phyloP scores from a whole-genome alignment of 2,113 vertebrate genomes.

The Aegithalos caudatus region DNA sequence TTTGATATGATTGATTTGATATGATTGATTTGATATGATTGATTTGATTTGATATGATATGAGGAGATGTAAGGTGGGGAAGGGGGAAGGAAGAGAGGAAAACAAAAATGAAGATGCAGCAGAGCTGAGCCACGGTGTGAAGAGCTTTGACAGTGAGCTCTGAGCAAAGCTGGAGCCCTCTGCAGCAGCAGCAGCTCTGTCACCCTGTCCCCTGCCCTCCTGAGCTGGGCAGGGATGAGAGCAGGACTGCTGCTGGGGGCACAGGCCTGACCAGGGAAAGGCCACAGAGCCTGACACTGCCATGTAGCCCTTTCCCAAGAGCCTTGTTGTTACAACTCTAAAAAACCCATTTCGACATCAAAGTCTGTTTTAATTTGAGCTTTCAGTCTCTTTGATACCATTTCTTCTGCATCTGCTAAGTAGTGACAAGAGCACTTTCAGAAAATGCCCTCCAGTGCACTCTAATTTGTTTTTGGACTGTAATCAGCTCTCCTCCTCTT shows the following conservation, averaged over 20 bases:
- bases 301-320: not conserved
- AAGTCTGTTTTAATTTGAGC: conserved; percentile 4
- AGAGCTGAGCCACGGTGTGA: not conserved
- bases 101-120: not conserved
- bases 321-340: not conserved
- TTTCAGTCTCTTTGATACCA: not conserved
- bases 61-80: not conserved
- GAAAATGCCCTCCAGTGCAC: not conserved
- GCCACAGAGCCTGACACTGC: not conserved
- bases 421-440: not conserved
- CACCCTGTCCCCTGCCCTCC: not conserved
- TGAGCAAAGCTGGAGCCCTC: not conserved
- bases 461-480: not conserved
- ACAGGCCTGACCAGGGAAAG: fast-evolving
- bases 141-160: not conserved
- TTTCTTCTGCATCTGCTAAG: not conserved
- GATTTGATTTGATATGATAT: not conserved
- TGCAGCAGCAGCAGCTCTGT: not conserved
- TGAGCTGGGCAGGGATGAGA: not conserved
- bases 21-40: not conserved
- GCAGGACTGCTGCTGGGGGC: not conserved
- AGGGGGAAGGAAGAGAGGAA: not conserved
- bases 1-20: not conserved
- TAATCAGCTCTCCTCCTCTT: not conserved
- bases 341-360: not conserved